Conservation (phyloP, 2,113 vertebrate species). For the Thamnaconus septentrionalis region DNA sequence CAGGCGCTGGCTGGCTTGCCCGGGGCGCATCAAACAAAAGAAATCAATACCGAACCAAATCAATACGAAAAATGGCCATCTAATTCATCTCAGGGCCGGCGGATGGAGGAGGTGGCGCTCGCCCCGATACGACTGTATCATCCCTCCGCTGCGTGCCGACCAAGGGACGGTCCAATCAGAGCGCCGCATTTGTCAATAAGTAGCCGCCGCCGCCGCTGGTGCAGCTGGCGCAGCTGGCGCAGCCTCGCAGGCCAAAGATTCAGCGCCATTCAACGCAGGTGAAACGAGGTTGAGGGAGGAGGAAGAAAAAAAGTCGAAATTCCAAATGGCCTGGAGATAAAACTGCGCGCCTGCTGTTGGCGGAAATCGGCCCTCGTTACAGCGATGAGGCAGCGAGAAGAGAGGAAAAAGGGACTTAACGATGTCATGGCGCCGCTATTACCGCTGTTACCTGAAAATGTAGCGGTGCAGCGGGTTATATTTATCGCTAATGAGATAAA, state of each 20-base stretch:
- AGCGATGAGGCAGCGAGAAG: constrained; percentile 27
- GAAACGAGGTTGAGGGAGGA: constrained; percentile 59
- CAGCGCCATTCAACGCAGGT: constrained; percentile 56
- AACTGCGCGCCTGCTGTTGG: constrained; percentile 55
- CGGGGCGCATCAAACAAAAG: constrained; percentile 23
- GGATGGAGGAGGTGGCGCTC: constrained; percentile 6
- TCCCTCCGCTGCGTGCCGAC: constrained; percentile 36
- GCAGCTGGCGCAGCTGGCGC: constrained; percentile 29
- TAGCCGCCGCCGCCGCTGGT: constrained; percentile 4
- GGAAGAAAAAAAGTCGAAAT: constrained; percentile 46
- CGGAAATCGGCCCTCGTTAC: constrained; percentile 43
- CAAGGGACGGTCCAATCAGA: constrained; percentile 35
- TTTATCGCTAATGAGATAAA: constrained; percentile 69
- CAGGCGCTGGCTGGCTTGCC: constrained; percentile 5
- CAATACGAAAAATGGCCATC: constrained; percentile 40
- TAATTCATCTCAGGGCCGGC: constrained; percentile 31
- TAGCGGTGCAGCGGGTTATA: constrained; percentile 38
- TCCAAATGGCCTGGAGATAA: constrained; percentile 66
- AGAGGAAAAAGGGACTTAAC: constrained; percentile 22
- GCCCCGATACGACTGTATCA: constrained; percentile 29
- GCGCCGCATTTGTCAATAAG: constrained; percentile 38
- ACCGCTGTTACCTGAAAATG: constrained; percentile 53
- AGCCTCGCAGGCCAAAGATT: constrained; percentile 61
- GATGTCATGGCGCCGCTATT: constrained; percentile 31
- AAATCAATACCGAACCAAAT: constrained; percentile 35